These are phyloP conservation scores for Aphidius colemani DNA, from an alignment of 2,888 invertebrate species.

Conservation along the genomic window DNA sequence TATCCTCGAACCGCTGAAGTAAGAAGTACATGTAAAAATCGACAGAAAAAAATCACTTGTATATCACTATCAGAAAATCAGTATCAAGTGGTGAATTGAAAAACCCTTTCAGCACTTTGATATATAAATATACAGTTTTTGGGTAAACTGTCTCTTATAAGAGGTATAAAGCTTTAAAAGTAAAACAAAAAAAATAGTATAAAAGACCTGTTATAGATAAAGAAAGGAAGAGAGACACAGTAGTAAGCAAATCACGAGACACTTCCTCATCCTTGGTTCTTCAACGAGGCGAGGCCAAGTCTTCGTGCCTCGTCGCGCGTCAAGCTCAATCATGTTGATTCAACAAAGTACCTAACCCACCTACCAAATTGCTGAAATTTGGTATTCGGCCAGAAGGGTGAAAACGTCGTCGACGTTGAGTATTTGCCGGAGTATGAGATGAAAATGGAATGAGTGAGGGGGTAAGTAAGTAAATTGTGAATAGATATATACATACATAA, in stretches of 20 bases:
- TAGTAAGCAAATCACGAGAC: constrained; percentile 21
- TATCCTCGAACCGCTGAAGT: not conserved
- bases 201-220: not conserved
- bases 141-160: not conserved
- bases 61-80: too few relatives aligned
- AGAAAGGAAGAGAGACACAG: not conserved
- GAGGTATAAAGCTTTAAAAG: not conserved
- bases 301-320: constrained; percentile 45
- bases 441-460: constrained; percentile 31
- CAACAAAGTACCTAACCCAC: constrained; percentile 58
- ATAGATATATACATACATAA: not conserved
- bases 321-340: constrained; percentile 61
- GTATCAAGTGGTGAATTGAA: too few relatives aligned
- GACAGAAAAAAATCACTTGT: too few relatives aligned
- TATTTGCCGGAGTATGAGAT: constrained; percentile 11
- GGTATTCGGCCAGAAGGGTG: constrained; percentile 59
- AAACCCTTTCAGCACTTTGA: too few relatives aligned
- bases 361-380: constrained; percentile 60
- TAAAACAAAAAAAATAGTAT: not conserved
- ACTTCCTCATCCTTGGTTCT: not conserved
- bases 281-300: constrained; percentile 2
- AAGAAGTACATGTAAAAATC: too few relatives aligned
- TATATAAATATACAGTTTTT: too few relatives aligned
- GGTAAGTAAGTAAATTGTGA: not conserved
- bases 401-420: constrained; percentile 30